Conservation (phyloP, 2,888 invertebrate genomes). For the Pomacea canaliculata region DNA sequence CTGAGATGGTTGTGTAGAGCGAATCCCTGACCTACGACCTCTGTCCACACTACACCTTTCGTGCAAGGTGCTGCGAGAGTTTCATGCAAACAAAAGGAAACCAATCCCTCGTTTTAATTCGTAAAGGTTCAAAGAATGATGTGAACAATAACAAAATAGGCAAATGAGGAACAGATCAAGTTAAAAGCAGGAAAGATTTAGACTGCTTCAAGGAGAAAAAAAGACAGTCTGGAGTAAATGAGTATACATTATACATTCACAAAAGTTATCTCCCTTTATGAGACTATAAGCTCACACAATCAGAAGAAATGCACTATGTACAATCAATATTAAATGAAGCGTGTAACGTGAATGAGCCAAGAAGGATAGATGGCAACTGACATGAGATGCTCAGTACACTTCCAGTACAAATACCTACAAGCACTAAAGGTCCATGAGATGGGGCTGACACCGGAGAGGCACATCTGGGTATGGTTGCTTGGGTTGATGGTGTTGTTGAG, state of each 20-base stretch:
- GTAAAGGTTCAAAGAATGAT: neutral
- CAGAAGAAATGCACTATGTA: too few species aligned
- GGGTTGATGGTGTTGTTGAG: slow-evolving; percentile 38
- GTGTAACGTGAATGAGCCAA: too few species aligned
- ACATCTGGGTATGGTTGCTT: slow-evolving; percentile 33
- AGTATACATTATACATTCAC: too few species aligned
- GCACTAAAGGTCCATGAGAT: slow-evolving; percentile 32
- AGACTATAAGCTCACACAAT: too few species aligned
- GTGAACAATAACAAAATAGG: neutral
- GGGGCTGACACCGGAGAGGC: slow-evolving; percentile 27
- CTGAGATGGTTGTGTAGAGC: slow-evolving; percentile 40
- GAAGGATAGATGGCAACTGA: too few species aligned
- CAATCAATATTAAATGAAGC: too few species aligned
- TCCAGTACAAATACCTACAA: slow-evolving; percentile 24
- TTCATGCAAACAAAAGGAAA: neutral
- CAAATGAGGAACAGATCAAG: neutral
- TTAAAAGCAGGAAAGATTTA: too few species aligned
- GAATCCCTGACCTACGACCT: slow-evolving; percentile 27
- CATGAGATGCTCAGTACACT: too few species aligned
- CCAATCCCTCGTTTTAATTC: neutral
- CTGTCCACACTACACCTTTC: slow-evolving; percentile 13
- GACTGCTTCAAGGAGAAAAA: too few species aligned
- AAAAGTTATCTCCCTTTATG: too few species aligned
- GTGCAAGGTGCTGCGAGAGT: slow-evolving; percentile 36
- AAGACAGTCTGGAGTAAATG: too few species aligned